These are phyloP conservation scores for Gopherus evgoodei DNA, from an alignment of 2,113 vertebrate species.

Conservation along the genomic window DNA sequence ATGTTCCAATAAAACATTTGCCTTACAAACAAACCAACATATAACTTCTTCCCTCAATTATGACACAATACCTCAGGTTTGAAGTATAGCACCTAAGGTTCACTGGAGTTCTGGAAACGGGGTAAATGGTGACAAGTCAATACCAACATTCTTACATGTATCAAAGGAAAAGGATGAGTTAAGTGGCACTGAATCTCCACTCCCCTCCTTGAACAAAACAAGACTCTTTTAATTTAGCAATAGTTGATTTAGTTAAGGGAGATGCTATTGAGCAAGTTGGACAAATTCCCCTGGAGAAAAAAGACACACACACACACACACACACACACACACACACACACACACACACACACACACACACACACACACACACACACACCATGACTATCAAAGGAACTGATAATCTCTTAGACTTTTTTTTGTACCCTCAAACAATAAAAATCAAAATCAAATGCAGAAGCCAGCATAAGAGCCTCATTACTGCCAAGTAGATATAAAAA, in stretches of 20 bases:
- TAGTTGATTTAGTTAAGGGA: slow-evolving; percentile 49
- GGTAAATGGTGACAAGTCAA: background rate
- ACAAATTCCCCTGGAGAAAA: background rate
- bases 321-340: too few relatives aligned
- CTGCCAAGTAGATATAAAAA: slow-evolving; percentile 25
- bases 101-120: slow-evolving; percentile 39
- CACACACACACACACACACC: background rate
- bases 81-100: slow-evolving; percentile 62
- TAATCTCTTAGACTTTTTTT: slow-evolving; percentile 52
- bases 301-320: background rate
- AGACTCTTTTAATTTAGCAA: slow-evolving; percentile 30
- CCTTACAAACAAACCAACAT: slow-evolving; percentile 18
- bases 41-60: slow-evolving; percentile 25
- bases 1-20: slow-evolving; percentile 10
- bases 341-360: background rate
- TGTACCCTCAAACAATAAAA: background rate
- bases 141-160: slow-evolving; percentile 3
- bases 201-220: background rate
- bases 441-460: background rate
- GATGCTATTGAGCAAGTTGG: slow-evolving; percentile 40
- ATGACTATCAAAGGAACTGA: background rate
- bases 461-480: slow-evolving; percentile 18
- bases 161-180: slow-evolving; percentile 14
- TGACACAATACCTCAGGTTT: slow-evolving; percentile 25
- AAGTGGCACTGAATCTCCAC: slow-evolving; percentile 5